Conservation (phyloP, 2,113 vertebrate species). For the Shinisaurus crocodilurus region DNA sequence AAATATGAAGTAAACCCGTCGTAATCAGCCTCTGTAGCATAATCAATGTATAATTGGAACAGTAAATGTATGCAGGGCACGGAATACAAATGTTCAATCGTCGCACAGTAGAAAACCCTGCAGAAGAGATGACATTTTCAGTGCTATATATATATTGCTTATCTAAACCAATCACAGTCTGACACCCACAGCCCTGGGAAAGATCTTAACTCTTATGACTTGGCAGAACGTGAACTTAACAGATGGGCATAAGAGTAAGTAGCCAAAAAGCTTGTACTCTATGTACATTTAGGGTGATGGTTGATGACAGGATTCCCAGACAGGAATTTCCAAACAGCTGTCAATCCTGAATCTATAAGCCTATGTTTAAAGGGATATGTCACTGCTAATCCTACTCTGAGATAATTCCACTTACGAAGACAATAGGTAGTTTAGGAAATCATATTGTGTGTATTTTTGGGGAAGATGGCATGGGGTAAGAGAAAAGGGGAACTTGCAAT, state of each 20-base stretch:
- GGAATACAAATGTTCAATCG: neutral
- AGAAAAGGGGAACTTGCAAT: neutral
- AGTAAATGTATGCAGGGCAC: neutral
- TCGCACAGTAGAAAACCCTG: slow-evolving; percentile 37
- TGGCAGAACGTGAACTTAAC: slow-evolving; percentile 59
- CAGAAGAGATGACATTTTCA: slow-evolving; percentile 34
- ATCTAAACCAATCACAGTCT: slow-evolving; percentile 23
- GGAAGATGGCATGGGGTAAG: neutral
- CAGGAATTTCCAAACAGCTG: slow-evolving; percentile 62
- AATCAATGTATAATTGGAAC: neutral
- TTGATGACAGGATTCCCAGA: slow-evolving; percentile 42
- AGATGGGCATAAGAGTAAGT: slow-evolving; percentile 57
- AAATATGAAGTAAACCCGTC: neutral
- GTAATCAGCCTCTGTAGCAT: neutral
- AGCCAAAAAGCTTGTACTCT: slow-evolving; percentile 54
- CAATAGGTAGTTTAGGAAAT: neutral
- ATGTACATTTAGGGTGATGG: slow-evolving; percentile 47
- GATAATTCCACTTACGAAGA: slow-evolving; percentile 13
- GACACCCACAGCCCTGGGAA: neutral
- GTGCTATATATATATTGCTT: slow-evolving; percentile 31
- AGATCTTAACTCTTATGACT: slow-evolving; percentile 50
- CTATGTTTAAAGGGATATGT: slow-evolving; percentile 33
- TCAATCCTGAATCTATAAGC: slow-evolving; percentile 50
- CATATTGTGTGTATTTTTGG: neutral
- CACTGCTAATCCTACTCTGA: slow-evolving; percentile 28